Conservation (phyloP, 1,140 invertebrate genomes). For the Brachionus sp. region DNA sequence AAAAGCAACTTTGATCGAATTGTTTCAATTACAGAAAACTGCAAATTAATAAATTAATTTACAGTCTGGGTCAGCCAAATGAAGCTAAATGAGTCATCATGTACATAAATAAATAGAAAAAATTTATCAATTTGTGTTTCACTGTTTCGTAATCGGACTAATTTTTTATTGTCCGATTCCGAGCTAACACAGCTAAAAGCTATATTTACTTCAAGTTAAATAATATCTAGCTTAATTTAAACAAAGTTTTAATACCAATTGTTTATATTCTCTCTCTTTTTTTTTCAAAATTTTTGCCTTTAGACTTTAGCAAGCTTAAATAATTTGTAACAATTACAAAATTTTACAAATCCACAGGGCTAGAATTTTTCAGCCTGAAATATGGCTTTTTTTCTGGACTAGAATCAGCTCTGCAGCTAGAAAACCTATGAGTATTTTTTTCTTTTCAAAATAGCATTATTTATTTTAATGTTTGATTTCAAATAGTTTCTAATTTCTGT, state of each 20-base stretch:
- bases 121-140: not conserved
- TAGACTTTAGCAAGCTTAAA: not conserved
- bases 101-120: not conserved
- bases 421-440: not conserved
- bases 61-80: not conserved
- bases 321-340: constrained; percentile 1
- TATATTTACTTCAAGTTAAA: not conserved
- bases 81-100: not conserved
- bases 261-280: not conserved
- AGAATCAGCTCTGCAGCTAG: not conserved
- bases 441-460: not conserved
- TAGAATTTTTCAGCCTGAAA: not conserved
- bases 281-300: not conserved
- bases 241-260: not conserved
- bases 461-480: constrained; percentile 14
- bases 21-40: too few relatives aligned
- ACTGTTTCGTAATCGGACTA: not conserved
- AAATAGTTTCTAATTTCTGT: constrained; percentile 6
- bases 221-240: not conserved
- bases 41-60: not conserved
- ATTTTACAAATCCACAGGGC: not conserved
- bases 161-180: not conserved
- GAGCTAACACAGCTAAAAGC: not conserved
- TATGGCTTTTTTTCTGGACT: constrained; percentile 1
- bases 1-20: not conserved